A percentile compares a stretch with the other conserved stretches of the same genome.
These are phyloP conservation scores for Oscheius onirici DNA, from an alignment of 2,888 invertebrate species.

Conservation along the genomic window DNA sequence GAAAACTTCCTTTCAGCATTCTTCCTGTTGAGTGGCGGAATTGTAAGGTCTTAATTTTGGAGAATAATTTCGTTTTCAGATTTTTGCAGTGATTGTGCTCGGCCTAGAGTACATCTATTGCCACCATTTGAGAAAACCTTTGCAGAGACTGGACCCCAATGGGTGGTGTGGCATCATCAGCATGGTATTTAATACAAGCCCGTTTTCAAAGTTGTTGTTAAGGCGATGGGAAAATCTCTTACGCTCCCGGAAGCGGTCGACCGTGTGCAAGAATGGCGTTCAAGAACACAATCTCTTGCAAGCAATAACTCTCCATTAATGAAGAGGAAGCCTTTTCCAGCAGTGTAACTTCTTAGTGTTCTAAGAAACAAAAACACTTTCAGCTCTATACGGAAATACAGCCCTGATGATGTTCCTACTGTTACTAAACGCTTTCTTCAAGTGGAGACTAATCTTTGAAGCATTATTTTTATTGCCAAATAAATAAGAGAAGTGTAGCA, in stretches of 20 bases:
- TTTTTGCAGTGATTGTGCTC: slow-evolving; percentile 86
- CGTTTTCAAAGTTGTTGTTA: neutral
- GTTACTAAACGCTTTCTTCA: slow-evolving; percentile 18
- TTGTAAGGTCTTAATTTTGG: slow-evolving; percentile 44
- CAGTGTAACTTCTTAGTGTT: neutral
- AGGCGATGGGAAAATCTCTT: slow-evolving; percentile 68
- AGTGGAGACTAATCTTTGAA: slow-evolving; percentile 30
- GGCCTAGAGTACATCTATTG: slow-evolving; percentile 93
- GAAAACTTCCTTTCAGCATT: slow-evolving; percentile 95
- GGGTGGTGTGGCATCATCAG: slow-evolving; percentile 94
- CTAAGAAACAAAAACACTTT: neutral
- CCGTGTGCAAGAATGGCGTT: slow-evolving; percentile 66
- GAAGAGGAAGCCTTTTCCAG: slow-evolving; percentile 31
- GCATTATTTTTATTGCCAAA: slow-evolving; percentile 6
- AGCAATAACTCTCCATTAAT: slow-evolving; percentile 47
- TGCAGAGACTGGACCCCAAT: slow-evolving; percentile 87
- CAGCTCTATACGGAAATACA: slow-evolving; percentile 16
- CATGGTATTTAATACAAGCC: slow-evolving; percentile 77
- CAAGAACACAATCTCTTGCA: slow-evolving; percentile 51
- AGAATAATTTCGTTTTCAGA: slow-evolving; percentile 75
- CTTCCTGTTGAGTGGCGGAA: slow-evolving; percentile 89
- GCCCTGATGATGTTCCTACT: neutral
- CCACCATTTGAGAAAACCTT: slow-evolving; percentile 84
- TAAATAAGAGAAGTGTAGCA: slow-evolving; percentile 16
- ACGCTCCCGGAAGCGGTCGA: slow-evolving; percentile 66